Evolutionary conservation across 2,888 invertebrate species (phyloP).

Genomic region (Cyclophora punctaria): DNA sequence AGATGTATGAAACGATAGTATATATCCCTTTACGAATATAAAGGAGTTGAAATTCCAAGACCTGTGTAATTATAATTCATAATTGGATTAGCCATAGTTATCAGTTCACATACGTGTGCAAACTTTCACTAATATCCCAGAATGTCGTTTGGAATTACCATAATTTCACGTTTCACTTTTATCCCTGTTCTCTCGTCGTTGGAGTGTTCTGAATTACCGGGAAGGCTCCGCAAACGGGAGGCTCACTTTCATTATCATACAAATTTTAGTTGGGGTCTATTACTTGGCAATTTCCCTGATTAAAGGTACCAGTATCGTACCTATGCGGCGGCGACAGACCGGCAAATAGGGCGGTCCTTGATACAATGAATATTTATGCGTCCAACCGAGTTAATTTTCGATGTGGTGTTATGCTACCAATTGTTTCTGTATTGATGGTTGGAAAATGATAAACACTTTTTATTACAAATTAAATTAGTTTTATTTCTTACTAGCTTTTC

Average conservation of each 20-base stretch:
- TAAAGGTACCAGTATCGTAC: conserved; percentile 43
- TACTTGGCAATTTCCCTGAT: conserved; percentile 61
- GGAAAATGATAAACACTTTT: too few species aligned
- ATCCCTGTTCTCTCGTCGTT: conserved; percentile 8
- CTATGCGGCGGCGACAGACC: conserved; percentile 49
- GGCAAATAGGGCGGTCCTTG: conserved; percentile 58
- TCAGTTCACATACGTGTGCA: neutral
- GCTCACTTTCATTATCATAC: conserved; percentile 48
- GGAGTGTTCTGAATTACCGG: conserved; percentile 26
- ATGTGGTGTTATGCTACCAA: conserved; percentile 29
- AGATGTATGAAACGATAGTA: too few species aligned
- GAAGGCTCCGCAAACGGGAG: conserved; percentile 28
- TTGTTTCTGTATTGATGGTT: conserved; percentile 20
- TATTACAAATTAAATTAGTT: too few species aligned
- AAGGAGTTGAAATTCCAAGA: neutral
- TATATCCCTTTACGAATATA: too few species aligned
- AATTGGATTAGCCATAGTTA: neutral
- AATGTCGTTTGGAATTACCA: conserved; percentile 14
- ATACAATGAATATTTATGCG: conserved; percentile 58
- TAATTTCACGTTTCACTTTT: conserved; percentile 15
- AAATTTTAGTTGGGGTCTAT: conserved; percentile 53
- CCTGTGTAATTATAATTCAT: neutral
- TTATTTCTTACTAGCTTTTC: too few species aligned
- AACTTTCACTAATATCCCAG: conserved; percentile 1
- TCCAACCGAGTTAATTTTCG: conserved; percentile 43